These are phyloP conservation scores for Arctia plantaginis DNA, from an alignment of 2,888 invertebrate species.

Conservation along the genomic window DNA sequence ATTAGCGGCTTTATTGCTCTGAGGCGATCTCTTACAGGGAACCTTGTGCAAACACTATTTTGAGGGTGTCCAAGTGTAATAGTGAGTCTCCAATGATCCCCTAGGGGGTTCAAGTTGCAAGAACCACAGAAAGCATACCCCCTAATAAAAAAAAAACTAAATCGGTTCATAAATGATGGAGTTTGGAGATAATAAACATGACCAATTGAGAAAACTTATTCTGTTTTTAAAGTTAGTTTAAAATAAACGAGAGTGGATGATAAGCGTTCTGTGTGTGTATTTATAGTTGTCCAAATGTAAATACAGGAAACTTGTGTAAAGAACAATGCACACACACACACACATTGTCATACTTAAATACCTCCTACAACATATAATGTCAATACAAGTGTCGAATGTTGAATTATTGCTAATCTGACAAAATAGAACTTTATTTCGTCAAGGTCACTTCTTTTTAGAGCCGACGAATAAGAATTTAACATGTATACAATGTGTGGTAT, in stretches of 20 bases:
- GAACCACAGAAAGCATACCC: no score
- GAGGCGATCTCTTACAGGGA: no score
- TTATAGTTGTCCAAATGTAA: background rate
- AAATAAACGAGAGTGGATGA: background rate
- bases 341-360: background rate
- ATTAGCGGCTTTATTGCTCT: no score
- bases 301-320: background rate
- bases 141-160: no score
- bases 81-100: no score
- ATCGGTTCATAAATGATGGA: no score
- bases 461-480: background rate
- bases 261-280: background rate
- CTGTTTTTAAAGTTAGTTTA: background rate
- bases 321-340: background rate
- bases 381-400: background rate
- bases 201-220: no score
- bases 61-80: no score
- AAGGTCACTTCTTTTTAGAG: background rate
- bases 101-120: no score
- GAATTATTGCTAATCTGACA: background rate
- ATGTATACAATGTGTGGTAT: background rate
- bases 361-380: background rate
- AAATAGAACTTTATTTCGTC: background rate
- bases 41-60: no score
- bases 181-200: no score